phyloP scores from a whole-genome alignment of 2,797 vertebrate genomes.

The Percopsis omiscomaycus region DNA sequence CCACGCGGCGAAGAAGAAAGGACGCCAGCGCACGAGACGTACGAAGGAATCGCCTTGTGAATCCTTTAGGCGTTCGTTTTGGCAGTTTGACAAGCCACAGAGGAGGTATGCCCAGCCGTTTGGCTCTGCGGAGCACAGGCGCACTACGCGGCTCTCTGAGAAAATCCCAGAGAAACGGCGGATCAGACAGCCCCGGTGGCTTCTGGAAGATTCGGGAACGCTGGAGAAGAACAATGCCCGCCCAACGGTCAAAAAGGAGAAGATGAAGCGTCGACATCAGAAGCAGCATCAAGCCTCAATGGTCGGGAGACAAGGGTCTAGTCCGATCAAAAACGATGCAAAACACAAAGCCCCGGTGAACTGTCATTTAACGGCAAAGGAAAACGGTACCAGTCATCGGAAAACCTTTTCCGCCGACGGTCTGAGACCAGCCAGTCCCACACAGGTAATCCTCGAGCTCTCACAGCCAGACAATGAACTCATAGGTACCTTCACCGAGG shows the following conservation, averaged over 20 bases:
- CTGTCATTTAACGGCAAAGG: constrained; percentile 31
- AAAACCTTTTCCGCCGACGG: constrained; percentile 36
- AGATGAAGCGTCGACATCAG: constrained; percentile 54
- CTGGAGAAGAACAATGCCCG: constrained; percentile 58
- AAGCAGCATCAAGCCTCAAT: constrained; percentile 35
- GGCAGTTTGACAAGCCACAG: constrained; percentile 72
- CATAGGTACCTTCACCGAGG: constrained; percentile 61
- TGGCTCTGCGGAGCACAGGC: constrained; percentile 60
- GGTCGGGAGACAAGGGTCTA: constrained; percentile 31
- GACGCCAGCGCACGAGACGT: constrained; percentile 48
- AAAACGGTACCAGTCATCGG: constrained; percentile 40
- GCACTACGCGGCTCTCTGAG: constrained; percentile 69
- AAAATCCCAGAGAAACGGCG: constrained; percentile 75
- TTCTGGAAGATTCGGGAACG: constrained; percentile 74
- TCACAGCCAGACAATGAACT: constrained; percentile 81
- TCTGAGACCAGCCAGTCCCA: constrained; percentile 22
- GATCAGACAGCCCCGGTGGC: constrained; percentile 78
- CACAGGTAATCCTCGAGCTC: constrained; percentile 72
- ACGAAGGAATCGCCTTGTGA: constrained; percentile 49
- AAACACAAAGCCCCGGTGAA: constrained; percentile 50
- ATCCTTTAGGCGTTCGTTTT: constrained; percentile 76
- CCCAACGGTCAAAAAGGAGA: constrained; percentile 57
- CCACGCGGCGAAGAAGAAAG: constrained; percentile 56
- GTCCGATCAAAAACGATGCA: constrained; percentile 41
- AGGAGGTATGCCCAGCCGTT: constrained; percentile 48